These are phyloP conservation scores for Actinernus sp. DNA, from an alignment of 92 coral and sea anemone genomes.

Conservation along the genomic window DNA sequence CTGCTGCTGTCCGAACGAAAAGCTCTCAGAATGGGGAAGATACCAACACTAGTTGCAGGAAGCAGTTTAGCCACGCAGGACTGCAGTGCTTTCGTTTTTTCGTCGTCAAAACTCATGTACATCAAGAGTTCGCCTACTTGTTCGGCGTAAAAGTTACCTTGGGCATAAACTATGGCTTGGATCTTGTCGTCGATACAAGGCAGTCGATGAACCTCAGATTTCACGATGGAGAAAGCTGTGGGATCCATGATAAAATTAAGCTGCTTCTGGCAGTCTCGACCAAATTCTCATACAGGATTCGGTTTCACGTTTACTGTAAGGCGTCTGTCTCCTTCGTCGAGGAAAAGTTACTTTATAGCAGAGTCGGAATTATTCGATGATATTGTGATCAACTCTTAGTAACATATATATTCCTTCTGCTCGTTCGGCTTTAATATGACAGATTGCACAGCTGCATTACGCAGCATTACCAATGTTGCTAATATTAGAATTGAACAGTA, in stretches of 20 bases:
- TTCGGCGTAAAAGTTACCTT: conserved; percentile 82
- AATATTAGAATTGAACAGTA: conserved; percentile 17
- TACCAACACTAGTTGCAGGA: conserved; percentile 76
- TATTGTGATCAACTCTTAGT: too few relatives aligned
- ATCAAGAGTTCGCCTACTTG: conserved; percentile 76
- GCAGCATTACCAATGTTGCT: conserved; percentile 28
- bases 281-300: too few relatives aligned
- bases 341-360: too few relatives aligned
- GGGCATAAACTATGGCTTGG: conserved; percentile 85
- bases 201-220: conserved; percentile 81
- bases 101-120: conserved; percentile 77
- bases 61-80: conserved; percentile 81
- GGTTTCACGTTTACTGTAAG: too few relatives aligned
- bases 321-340: too few relatives aligned
- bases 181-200: conserved; percentile 84
- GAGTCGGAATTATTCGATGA: too few relatives aligned
- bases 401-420: too few relatives aligned
- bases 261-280: too few relatives aligned
- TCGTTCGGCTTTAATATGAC: too few relatives aligned
- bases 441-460: too few relatives aligned
- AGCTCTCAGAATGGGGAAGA: conserved; percentile 66
- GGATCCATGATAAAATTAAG: conserved; percentile 85
- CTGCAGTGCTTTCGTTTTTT: conserved; percentile 72
- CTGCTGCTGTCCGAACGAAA: conserved; percentile 70
- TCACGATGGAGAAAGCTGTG: conserved; percentile 72